A percentile compares a stretch with the other conserved stretches of the same genome.
These are phyloP conservation scores for Nerophis lumbriciformis DNA, from an alignment of 2,113 vertebrate species.

Conservation along the genomic window DNA sequence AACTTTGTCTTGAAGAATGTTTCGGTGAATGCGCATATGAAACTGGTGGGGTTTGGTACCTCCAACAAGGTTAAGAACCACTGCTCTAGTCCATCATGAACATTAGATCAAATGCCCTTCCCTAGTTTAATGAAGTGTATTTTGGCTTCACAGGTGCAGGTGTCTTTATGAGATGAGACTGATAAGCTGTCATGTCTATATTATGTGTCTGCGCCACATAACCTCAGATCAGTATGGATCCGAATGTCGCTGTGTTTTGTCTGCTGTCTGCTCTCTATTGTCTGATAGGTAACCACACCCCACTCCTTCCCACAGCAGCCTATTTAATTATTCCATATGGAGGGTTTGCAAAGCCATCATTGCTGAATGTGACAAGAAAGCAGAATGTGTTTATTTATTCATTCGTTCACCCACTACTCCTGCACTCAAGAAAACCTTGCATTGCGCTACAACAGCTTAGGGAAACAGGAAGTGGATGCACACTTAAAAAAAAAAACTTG, in stretches of 20 bases:
- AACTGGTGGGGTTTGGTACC: too few relatives aligned
- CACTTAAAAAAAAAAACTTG: constrained; percentile 24
- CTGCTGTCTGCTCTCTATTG: constrained; percentile 18
- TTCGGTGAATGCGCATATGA: too few relatives aligned
- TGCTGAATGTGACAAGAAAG: constrained; percentile 26
- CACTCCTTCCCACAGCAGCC: constrained; percentile 16
- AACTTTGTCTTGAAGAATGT: too few relatives aligned
- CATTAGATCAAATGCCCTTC: neutral
- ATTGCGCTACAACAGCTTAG: constrained; percentile 22
- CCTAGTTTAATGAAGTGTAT: too few relatives aligned
- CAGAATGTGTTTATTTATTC: constrained; percentile 60
- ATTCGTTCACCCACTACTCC: constrained; percentile 34
- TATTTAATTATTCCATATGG: constrained; percentile 47
- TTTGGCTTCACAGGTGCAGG: neutral
- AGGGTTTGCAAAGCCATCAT: constrained; percentile 30
- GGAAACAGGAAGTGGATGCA: constrained; percentile 58
- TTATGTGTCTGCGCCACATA: constrained; percentile 21
- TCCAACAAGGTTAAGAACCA: too few relatives aligned
- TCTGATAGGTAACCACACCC: constrained; percentile 6
- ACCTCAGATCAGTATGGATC: constrained; percentile 10
- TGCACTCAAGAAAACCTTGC: constrained; percentile 32
- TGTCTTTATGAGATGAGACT: constrained; percentile 1
- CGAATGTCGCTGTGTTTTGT: constrained; percentile 4
- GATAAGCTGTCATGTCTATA: neutral
- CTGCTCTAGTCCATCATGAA: neutral